These are phyloP conservation scores for Tetramorium simillimum DNA, from an alignment of 1,140 invertebrate genomes.

Conservation along the genomic window DNA sequence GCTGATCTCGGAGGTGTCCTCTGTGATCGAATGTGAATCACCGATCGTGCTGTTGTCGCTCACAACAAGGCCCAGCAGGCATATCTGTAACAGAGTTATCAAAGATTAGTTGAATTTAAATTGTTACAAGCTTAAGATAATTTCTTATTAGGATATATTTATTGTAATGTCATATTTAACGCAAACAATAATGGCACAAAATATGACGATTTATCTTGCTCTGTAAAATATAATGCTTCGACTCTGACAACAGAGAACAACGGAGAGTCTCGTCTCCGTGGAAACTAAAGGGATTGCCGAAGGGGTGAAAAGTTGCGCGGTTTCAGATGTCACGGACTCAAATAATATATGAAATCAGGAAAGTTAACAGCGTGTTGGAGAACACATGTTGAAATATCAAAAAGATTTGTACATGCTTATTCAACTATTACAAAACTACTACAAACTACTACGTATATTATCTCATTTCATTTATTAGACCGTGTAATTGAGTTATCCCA, in stretches of 20 bases:
- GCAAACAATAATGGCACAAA: neutral
- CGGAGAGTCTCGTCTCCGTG: neutral
- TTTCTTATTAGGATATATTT: neutral
- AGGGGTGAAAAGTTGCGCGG: neutral
- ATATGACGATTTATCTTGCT: neutral
- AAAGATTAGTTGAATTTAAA: neutral
- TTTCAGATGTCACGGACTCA: neutral
- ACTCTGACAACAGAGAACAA: slow-evolving; percentile 3
- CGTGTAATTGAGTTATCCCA: neutral
- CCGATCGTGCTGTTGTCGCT: slow-evolving; percentile 82
- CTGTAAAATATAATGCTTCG: neutral
- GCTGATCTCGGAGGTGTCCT: slow-evolving; percentile 77
- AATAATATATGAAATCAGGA: neutral
- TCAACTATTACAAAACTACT: neutral
- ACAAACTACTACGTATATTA: neutral
- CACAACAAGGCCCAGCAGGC: slow-evolving; percentile 78
- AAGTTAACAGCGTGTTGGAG: neutral
- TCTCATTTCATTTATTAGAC: neutral
- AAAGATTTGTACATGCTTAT: neutral
- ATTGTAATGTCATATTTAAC: slow-evolving; percentile 1
- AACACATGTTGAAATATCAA: neutral
- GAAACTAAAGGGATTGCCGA: slow-evolving; percentile 47
- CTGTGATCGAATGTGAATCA: slow-evolving; percentile 74
- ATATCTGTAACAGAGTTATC: slow-evolving; percentile 78
- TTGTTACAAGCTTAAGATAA: neutral